A percentile compares a stretch with the other conserved stretches of the same genome.
Evolutionary conservation across 2,797 vertebrate genomes (phyloP).

Genomic region (Neosilurus hyrtlii): DNA sequence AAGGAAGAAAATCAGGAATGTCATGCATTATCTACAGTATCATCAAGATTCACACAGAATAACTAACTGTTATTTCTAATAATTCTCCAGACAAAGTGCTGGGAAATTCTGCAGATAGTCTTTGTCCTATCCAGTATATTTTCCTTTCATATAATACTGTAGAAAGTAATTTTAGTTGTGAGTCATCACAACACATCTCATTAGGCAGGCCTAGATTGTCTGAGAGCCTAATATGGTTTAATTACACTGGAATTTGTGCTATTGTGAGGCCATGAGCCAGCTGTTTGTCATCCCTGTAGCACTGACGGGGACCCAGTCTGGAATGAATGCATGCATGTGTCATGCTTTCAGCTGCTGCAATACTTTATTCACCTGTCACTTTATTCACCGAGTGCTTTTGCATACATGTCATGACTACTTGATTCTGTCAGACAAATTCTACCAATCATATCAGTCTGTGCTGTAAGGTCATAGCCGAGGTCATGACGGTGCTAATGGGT

Average conservation of each 20-base stretch:
- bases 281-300: slow-evolving; percentile 4
- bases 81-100: no score
- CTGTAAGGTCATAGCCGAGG: neutral
- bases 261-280: slow-evolving; percentile 13
- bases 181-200: slow-evolving; percentile 16
- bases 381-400: neutral
- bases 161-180: neutral
- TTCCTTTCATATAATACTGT: neutral
- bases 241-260: slow-evolving; percentile 1
- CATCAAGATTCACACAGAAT: neutral
- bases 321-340: slow-evolving; percentile 5
- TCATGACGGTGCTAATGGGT: neutral
- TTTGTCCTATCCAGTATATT: neutral
- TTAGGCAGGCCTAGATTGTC: slow-evolving; percentile 1
- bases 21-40: no score
- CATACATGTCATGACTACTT: slow-evolving; percentile 1
- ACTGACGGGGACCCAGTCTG: neutral
- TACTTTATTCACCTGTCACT: slow-evolving; percentile 26
- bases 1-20: no score
- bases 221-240: slow-evolving; percentile 25
- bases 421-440: slow-evolving; percentile 4
- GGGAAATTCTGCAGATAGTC: neutral
- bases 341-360: slow-evolving; percentile 20
- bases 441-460: slow-evolving; percentile 19
- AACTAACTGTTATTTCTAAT: neutral